Conservation (phyloP, 2,113 vertebrate genomes). For the Sylvietta virens region DNA sequence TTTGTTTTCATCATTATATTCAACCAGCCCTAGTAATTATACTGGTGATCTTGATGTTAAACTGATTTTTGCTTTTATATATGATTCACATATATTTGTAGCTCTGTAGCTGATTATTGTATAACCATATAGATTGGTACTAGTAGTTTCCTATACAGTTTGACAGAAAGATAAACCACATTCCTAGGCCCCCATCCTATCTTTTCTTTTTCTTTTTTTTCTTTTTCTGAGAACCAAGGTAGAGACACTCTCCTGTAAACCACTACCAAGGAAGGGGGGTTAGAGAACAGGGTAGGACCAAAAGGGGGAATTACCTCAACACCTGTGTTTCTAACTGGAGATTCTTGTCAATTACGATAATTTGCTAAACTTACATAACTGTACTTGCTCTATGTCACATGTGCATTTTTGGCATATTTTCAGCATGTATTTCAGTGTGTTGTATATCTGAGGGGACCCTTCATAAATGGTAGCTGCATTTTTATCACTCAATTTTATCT, state of each 20-base stretch:
- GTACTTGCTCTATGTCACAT: background rate
- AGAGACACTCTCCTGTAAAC: background rate
- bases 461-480: background rate
- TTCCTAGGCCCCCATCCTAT: background rate
- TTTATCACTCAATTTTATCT: background rate
- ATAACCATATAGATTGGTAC: background rate
- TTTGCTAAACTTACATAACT: background rate
- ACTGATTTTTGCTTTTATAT: background rate
- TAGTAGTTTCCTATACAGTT: background rate
- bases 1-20: background rate
- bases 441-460: background rate
- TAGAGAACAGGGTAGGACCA: background rate
- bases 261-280: background rate
- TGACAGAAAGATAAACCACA: background rate
- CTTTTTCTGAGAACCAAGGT: background rate
- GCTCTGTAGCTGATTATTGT: too few species aligned
- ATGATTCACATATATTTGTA: background rate
- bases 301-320: background rate
- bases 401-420: background rate
- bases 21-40: background rate
- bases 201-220: too few species aligned
- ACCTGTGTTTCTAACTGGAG: background rate
- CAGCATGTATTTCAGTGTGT: rapidly evolving
- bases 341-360: background rate
- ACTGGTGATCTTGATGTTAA: background rate